Conservation (phyloP, 2,797 vertebrate genomes). For the Esox lucius region DNA sequence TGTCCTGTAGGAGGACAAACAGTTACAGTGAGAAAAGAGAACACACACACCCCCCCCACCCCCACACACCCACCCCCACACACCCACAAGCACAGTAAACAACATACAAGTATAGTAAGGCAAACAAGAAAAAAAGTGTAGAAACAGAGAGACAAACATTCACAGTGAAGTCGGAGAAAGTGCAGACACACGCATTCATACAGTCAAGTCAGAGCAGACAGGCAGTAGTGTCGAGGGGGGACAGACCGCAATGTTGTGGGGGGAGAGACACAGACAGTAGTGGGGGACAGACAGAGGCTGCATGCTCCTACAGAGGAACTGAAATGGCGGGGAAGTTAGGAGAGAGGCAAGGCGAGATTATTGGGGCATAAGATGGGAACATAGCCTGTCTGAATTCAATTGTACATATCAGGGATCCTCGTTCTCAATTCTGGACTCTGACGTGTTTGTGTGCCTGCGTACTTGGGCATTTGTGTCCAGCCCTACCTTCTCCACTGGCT, state of each 20-base stretch:
- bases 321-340: constrained; percentile 29
- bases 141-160: constrained; percentile 31
- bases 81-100: constrained; percentile 15
- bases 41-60: constrained; percentile 19
- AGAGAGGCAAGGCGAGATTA: constrained; percentile 5
- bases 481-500: constrained; percentile 96
- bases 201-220: constrained; percentile 18
- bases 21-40: constrained; percentile 77
- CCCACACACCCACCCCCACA: not conserved
- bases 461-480: constrained; percentile 15
- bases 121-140: not conserved
- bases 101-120: not conserved
- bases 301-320: constrained; percentile 40
- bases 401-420: not conserved
- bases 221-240: not conserved
- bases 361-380: not conserved
- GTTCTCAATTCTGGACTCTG: not conserved
- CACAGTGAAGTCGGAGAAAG: not conserved
- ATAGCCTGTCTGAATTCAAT: not conserved
- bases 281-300: not conserved
- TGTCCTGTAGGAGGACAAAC: constrained; percentile 99
- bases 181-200: constrained; percentile 41
- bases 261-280: not conserved
- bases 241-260: not conserved
- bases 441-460: not conserved